Conservation (phyloP, 1,140 invertebrate species). For the Leptopilina boulardi region DNA sequence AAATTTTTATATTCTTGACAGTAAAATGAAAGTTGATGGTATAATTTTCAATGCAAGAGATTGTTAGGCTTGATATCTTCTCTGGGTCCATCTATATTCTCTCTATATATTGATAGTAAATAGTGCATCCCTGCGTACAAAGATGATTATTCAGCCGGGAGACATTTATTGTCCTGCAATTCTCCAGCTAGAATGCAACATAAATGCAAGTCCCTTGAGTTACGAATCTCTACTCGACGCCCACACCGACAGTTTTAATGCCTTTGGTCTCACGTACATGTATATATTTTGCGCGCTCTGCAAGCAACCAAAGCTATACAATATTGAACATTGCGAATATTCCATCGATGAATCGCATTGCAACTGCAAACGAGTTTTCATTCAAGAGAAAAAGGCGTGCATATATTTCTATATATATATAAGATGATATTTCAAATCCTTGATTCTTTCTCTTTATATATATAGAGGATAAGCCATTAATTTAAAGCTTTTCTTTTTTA, state of each 20-base stretch:
- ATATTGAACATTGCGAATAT: constrained; percentile 25
- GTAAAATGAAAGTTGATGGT: constrained; percentile 10
- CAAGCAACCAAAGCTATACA: constrained; percentile 15
- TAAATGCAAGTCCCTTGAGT: constrained; percentile 35
- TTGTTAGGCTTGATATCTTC: constrained; percentile 13
- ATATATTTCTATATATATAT: not conserved
- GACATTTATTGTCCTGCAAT: constrained; percentile 17
- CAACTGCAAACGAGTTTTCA: constrained; percentile 32
- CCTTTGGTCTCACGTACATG: constrained; percentile 14
- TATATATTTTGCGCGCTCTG: not conserved
- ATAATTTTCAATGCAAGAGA: constrained; percentile 6
- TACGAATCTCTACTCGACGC: constrained; percentile 48
- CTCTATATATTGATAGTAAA: not conserved
- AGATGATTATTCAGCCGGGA: constrained; percentile 16
- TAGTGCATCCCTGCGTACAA: not conserved
- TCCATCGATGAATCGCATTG: constrained; percentile 26
- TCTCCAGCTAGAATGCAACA: constrained; percentile 8
- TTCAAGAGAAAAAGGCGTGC: constrained; percentile 22
- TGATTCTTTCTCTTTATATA: constrained; percentile 5
- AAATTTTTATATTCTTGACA: not conserved
- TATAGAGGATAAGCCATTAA: not conserved
- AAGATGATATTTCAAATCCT: constrained; percentile 21
- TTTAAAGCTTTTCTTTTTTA: not conserved
- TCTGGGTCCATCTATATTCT: not conserved
- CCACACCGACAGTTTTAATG: constrained; percentile 41